Evolutionary conservation across 2,797 vertebrate genomes (phyloP).

Genomic region (Schizothorax lantsangensis): DNA sequence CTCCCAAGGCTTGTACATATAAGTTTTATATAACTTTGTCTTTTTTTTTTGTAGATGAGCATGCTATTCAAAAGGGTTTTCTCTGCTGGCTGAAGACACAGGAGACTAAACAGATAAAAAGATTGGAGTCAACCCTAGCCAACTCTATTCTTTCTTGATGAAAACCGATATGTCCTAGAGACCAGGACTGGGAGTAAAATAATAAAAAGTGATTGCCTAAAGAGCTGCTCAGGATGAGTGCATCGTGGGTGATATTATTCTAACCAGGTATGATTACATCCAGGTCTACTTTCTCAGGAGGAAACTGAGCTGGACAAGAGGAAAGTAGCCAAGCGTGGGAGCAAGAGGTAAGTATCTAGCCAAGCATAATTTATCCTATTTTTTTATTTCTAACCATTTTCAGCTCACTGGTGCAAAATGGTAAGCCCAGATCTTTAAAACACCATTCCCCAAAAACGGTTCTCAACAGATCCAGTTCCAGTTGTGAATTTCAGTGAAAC

Average conservation of each 20-base stretch:
- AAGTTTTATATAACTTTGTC: constrained; percentile 4
- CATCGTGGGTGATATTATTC: constrained; percentile 52
- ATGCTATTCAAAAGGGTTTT: constrained; percentile 24
- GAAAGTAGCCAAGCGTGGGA: constrained; percentile 27
- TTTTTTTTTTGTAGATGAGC: background rate
- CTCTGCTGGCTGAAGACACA: constrained; percentile 18
- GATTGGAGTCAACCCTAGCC: constrained; percentile 14
- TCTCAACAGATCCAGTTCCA: background rate
- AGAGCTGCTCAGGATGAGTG: constrained; percentile 21
- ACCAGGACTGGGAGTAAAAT: constrained; percentile 46
- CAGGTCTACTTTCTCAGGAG: constrained; percentile 22
- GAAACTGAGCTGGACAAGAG: constrained; percentile 31
- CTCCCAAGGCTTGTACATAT: background rate
- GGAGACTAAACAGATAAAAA: constrained; percentile 40
- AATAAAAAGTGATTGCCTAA: constrained; percentile 50
- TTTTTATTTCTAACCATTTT: constrained; percentile 13
- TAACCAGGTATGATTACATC: constrained; percentile 48
- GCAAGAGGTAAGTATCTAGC: constrained; percentile 15
- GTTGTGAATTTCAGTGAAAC: background rate
- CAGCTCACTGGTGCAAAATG: background rate
- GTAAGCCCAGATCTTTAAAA: background rate
- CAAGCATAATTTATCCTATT: constrained; percentile 32
- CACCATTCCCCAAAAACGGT: background rate
- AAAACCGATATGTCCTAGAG: constrained; percentile 47
- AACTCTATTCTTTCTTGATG: constrained; percentile 41